Base-by-base conservation (phyloP, 92 coral and sea anemone genomes). In the Isaurus tuberculatus region DNA sequence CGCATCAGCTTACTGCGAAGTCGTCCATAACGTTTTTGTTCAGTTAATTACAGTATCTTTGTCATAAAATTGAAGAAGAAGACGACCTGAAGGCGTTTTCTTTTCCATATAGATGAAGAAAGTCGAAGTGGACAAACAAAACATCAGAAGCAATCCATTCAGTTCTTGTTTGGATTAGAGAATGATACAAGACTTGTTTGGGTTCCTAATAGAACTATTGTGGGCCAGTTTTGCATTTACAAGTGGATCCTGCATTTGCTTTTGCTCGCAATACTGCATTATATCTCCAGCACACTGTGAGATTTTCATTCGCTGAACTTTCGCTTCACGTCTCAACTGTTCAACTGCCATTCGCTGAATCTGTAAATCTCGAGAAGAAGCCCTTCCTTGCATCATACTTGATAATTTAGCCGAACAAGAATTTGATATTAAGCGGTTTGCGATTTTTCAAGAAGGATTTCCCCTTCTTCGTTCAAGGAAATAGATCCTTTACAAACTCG, bases 221-320 rank as follows among this genome's bases (percentile, higher is more conserved):
- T 93, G 94, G 17, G 82, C 69, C 19, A 90, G 87, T 57, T 91
- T 93, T 0, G 91, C 86, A 37, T 90, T 88, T 36, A 93, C 90
- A 7, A 93, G 63, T 43, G 94, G 92, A 44, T 93, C 97, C 33
- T 83, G 87, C 46, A 83, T 63, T 30, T 86, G 92, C 44, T 93
- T 91, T 27, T 93, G 92, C 27, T 93, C 94, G 22, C 97, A 93
- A 65, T 90, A 91, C 66, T 93, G 92, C 27, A 91, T 58, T 43
- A 93, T 86, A 7, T 93, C 97, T 25, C 72, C 90, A 0, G 90
- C 97, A 63, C 97, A 91, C 75, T 88, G 94, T 6, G 97, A 93
- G 0, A 93, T 79, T 57, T 93, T 93, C 33, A 91, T 80, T 14
- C 97, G 85, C 46, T 93, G 91, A 1, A 91, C 72, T 28, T 83